Percentiles rank a stretch among this genome's conserved stretches.
phyloP scores from a whole-genome alignment of 2,888 invertebrate genomes.

The Operophtera brumata region DNA sequence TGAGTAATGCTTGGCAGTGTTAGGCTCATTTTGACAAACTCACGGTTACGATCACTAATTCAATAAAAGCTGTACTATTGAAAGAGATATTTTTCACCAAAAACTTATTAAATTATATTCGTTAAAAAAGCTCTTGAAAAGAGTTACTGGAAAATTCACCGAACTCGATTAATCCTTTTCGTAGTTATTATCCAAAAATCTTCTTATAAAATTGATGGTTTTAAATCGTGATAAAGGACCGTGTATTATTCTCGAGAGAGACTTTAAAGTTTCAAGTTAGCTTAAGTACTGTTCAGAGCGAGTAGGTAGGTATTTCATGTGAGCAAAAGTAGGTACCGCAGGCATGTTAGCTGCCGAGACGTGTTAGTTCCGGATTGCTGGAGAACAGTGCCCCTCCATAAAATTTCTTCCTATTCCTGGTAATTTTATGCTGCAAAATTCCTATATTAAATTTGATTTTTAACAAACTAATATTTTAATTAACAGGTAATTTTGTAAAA shows the following conservation, averaged over 20 bases:
- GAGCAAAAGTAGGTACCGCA: conserved; percentile 5
- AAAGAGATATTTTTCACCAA: too few species aligned
- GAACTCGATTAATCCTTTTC: background rate
- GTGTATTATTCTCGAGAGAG: conserved; percentile 1
- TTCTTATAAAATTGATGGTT: background rate
- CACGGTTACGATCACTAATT: too few species aligned
- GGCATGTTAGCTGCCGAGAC: background rate
- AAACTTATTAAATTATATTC: too few species aligned
- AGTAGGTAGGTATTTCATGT: conserved; percentile 1
- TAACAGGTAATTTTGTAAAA: too few species aligned
- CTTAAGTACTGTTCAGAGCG: conserved; percentile 10
- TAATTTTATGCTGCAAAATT: too few species aligned
- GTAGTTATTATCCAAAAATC: background rate
- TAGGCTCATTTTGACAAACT: too few species aligned
- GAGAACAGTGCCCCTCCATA: background rate
- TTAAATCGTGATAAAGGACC: conserved; percentile 1
- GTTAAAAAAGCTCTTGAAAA: too few species aligned
- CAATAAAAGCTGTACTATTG: too few species aligned
- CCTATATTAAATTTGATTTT: too few species aligned
- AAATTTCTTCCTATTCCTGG: background rate
- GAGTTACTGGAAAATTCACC: too few species aligned
- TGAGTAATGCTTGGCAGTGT: too few species aligned
- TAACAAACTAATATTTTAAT: too few species aligned
- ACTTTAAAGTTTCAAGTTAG: background rate
- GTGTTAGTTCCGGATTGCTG: conserved; percentile 13